A percentile compares a stretch with the other conserved stretches of the same genome.
phyloP scores from a whole-genome alignment of 2,113 vertebrate species.

The Hippopotamus amphibius region DNA sequence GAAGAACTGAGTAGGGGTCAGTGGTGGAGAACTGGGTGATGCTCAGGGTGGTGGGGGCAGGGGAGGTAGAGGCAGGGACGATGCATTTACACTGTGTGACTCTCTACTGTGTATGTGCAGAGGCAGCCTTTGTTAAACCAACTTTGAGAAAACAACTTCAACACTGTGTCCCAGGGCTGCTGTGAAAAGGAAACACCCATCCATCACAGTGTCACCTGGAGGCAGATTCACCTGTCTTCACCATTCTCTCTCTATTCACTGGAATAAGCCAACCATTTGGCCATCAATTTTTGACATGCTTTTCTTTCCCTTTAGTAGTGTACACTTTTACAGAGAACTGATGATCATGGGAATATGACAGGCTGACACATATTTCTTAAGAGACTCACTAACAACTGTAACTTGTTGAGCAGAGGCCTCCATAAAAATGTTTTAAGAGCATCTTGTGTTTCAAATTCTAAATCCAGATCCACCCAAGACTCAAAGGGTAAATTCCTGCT shows the following conservation, averaged over 20 bases:
- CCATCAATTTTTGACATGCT: slow-evolving; percentile 26
- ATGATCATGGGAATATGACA: neutral
- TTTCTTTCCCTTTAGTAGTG: neutral
- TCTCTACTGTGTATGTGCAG: neutral
- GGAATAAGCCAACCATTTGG: slow-evolving; percentile 14
- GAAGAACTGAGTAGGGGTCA: neutral
- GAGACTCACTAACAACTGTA: neutral
- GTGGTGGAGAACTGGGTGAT: neutral
- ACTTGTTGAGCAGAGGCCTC: neutral
- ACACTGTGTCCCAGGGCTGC: neutral
- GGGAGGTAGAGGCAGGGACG: fast-evolving
- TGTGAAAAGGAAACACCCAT: neutral
- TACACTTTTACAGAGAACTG: neutral
- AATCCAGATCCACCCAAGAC: slow-evolving; percentile 20
- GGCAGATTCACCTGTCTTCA: neutral
- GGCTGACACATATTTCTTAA: slow-evolving; percentile 54
- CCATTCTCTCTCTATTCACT: neutral
- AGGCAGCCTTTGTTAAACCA: neutral
- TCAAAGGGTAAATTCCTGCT: neutral
- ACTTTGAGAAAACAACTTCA: neutral
- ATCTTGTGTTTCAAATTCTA: slow-evolving; percentile 16
- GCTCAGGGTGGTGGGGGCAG: neutral
- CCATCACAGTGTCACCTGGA: neutral
- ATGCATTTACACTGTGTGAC: neutral
- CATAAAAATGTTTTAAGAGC: neutral